These are phyloP conservation scores for Notolepis coatsorum DNA, from an alignment of 2,797 vertebrate genomes.

Conservation along the genomic window DNA sequence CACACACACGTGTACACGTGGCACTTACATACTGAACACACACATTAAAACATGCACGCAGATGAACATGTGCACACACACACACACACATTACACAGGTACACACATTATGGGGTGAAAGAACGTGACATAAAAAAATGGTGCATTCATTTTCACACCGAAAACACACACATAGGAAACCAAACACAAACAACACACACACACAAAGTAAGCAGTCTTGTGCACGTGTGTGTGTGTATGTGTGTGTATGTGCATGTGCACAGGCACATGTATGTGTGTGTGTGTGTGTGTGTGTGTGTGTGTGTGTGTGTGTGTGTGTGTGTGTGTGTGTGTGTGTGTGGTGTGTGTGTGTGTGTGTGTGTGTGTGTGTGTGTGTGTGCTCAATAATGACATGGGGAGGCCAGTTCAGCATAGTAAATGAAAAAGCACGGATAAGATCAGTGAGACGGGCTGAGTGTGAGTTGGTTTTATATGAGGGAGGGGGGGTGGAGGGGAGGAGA, in stretches of 20 bases:
- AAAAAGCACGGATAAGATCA: constrained; percentile 68
- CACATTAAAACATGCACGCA: not conserved
- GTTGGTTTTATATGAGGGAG: constrained; percentile 39
- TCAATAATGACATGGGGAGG: constrained; percentile 48
- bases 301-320: not conserved
- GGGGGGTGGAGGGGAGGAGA: not conserved
- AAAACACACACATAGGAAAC: constrained; percentile 50
- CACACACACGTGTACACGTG: constrained; percentile 43
- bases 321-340: not conserved
- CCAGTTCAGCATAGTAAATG: constrained; percentile 67
- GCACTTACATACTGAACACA: not conserved
- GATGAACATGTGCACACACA: not conserved
- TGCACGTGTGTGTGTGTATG: constrained; percentile 6
- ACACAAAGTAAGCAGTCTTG: not conserved
- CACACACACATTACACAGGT: not conserved
- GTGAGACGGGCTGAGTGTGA: constrained; percentile 46
- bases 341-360: constrained; percentile 16
- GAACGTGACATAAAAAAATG: no score
- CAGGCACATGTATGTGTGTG: not conserved
- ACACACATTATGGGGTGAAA: no score
- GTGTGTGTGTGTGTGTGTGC: constrained; percentile 24
- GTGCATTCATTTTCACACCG: constrained; percentile 26
- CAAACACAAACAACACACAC: constrained; percentile 37
- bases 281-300: not conserved
- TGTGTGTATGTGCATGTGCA: constrained; percentile 2